These are phyloP conservation scores for Chironomus riparius DNA, from an alignment of 2,888 invertebrate genomes.

Conservation along the genomic window DNA sequence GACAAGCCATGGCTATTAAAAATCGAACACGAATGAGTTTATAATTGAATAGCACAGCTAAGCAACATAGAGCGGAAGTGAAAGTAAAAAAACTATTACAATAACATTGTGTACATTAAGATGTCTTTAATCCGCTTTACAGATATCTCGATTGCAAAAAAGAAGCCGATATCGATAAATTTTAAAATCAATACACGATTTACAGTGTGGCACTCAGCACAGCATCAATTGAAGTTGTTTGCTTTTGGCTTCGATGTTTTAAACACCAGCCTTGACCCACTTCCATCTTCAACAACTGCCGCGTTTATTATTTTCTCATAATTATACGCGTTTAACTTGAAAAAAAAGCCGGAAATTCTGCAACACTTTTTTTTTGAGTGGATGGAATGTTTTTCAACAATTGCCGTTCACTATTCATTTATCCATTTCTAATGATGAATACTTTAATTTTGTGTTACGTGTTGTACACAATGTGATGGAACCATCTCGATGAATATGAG, in stretches of 20 bases:
- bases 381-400: not conserved
- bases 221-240: not conserved
- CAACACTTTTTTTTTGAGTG: not conserved
- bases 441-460: no score
- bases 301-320: conserved; percentile 18
- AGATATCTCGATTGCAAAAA: not conserved
- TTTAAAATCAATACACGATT: not conserved
- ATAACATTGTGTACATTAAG: not conserved
- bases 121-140: not conserved
- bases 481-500: no score
- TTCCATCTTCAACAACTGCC: not conserved
- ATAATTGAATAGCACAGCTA: no score
- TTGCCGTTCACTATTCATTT: not conserved
- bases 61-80: conserved; percentile 17
- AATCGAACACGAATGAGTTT: no score
- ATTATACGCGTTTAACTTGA: conserved; percentile 23
- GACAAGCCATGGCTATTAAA: no score
- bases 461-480: no score
- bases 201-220: not conserved
- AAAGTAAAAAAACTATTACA: conserved; percentile 10
- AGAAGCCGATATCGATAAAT: not conserved
- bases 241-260: not conserved
- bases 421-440: not conserved
- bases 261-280: conserved; percentile 25
- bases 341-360: conserved; percentile 24